These are phyloP conservation scores for Phyto melanocephala DNA, from an alignment of 2,888 invertebrate genomes.

Conservation along the genomic window DNA sequence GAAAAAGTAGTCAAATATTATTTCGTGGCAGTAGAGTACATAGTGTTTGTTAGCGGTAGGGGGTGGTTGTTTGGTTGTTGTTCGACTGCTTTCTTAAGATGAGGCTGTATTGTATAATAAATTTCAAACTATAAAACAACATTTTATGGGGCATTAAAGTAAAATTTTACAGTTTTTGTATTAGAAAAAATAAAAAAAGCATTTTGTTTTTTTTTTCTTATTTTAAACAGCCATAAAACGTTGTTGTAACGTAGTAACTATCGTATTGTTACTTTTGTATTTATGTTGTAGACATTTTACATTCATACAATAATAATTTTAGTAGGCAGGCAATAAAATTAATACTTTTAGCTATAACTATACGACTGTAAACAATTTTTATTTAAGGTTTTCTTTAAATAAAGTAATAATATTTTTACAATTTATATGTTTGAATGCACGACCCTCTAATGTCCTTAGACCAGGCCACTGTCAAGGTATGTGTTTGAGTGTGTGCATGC, in stretches of 20 bases:
- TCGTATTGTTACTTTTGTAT: slow-evolving; percentile 49
- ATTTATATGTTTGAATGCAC: slow-evolving; percentile 49
- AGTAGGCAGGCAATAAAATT: slow-evolving; percentile 64
- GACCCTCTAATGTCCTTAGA: background rate
- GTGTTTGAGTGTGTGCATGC: background rate
- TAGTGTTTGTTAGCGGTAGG: background rate
- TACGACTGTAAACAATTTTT: slow-evolving; percentile 47
- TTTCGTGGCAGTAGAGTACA: slow-evolving; percentile 15
- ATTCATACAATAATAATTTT: slow-evolving; percentile 53
- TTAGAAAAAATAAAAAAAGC: slow-evolving; percentile 53
- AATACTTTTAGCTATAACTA: slow-evolving; percentile 58
- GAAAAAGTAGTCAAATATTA: slow-evolving; percentile 41
- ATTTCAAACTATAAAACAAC: slow-evolving; percentile 75
- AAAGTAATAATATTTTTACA: slow-evolving; percentile 49
- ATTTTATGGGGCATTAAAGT: slow-evolving; percentile 66
- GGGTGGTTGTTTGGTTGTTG: background rate
- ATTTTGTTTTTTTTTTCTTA: slow-evolving; percentile 22
- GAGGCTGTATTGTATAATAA: slow-evolving; percentile 67
- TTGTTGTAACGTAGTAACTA: slow-evolving; percentile 44
- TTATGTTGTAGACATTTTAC: slow-evolving; percentile 39
- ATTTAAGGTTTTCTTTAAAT: slow-evolving; percentile 42
- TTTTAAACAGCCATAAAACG: slow-evolving; percentile 60
- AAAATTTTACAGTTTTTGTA: slow-evolving; percentile 64
- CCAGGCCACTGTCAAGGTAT: background rate
- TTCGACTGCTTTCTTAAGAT: background rate